phyloP scores from a whole-genome alignment of 2,113 vertebrate genomes.

The Vidua chalybeata region DNA sequence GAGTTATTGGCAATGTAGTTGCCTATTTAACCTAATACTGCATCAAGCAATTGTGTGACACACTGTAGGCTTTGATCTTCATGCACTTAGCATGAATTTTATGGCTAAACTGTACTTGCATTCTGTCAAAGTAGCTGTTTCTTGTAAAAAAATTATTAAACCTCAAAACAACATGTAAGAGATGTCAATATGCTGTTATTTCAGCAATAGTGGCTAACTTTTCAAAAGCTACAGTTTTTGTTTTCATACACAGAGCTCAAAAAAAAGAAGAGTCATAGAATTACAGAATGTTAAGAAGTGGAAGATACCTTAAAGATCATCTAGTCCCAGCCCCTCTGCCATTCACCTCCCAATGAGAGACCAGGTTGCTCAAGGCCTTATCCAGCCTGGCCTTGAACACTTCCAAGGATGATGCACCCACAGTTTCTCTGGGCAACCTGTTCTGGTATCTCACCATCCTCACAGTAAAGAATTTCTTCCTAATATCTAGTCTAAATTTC shows the following conservation, averaged over 20 bases:
- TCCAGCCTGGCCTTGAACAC: neutral
- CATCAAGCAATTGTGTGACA: neutral
- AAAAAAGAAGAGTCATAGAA: neutral
- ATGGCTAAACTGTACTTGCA: neutral
- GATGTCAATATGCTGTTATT: neutral
- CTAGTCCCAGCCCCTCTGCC: neutral
- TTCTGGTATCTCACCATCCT: neutral
- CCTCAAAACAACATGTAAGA: neutral
- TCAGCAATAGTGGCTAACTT: neutral
- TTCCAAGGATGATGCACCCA: neutral
- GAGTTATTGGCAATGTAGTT: neutral
- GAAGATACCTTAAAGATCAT: neutral
- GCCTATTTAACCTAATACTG: neutral
- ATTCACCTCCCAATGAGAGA: neutral
- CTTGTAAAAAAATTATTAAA: neutral
- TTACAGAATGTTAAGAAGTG: neutral
- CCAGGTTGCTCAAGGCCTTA: neutral
- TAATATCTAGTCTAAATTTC: neutral
- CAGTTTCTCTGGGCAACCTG: neutral
- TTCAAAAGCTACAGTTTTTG: neutral
- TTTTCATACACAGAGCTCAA: neutral
- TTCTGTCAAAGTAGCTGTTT: neutral
- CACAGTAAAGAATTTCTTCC: neutral
- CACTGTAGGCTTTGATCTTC: neutral
- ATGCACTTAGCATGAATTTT: neutral